Conservation (phyloP, 64 coral and sea anemone genomes). For the Cladopsammia gracilis region DNA sequence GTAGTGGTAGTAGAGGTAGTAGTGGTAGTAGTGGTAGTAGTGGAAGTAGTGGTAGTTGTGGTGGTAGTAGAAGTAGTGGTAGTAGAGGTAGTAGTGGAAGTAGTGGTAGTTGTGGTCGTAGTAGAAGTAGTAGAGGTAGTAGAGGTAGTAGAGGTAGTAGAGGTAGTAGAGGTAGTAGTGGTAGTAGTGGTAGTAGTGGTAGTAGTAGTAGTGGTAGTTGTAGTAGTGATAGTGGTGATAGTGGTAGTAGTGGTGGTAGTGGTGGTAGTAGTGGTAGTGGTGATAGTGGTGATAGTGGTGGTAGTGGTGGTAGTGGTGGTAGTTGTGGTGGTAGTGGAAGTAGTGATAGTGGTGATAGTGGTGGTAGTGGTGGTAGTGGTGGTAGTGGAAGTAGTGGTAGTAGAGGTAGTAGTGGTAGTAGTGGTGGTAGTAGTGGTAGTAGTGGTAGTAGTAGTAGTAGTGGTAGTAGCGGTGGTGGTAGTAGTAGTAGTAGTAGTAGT, state of each 20-base stretch:
- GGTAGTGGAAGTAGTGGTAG: no score
- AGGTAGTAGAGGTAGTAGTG: conserved; percentile 12
- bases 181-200: conserved; percentile 1
- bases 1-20: neutral
- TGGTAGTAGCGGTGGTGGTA: no score
- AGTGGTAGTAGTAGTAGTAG: no score
- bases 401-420: neutral
- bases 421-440: no score
- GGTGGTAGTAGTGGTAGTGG: conserved; percentile 11
- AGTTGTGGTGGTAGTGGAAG: no score
- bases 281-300: neutral
- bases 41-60: no score
- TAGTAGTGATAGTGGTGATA: conserved; percentile 21
- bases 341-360: no score
- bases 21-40: conserved; percentile 15
- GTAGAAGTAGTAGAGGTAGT: conserved; percentile 19
- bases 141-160: conserved; percentile 18
- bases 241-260: conserved; percentile 21
- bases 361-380: conserved; percentile 5
- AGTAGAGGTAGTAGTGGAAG: neutral
- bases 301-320: neutral
- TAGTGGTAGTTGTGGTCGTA: conserved; percentile 6
- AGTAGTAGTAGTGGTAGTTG: conserved; percentile 1
- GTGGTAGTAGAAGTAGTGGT: no score
- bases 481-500: no score